Evolutionary conservation across 30 jellyfish, hydroid and myxozoan species (phyloP).

Genomic region (Mastigias papua): DNA sequence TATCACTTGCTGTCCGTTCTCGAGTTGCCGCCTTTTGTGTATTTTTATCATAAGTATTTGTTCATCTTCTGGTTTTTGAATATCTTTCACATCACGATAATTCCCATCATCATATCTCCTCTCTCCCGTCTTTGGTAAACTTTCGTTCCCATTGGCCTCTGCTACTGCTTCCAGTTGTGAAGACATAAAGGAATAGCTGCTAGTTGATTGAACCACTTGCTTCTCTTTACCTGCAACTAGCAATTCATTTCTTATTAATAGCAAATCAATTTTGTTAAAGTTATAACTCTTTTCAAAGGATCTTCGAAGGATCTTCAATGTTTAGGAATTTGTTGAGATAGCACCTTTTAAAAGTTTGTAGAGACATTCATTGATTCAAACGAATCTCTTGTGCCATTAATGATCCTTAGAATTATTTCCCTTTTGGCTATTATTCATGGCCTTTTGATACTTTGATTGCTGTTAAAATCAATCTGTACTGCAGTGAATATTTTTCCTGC

Average conservation of each 20-base stretch:
- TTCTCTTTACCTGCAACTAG: conserved; percentile 28
- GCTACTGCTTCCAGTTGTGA: conserved; percentile 55
- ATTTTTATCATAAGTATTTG: neutral
- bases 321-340: no score
- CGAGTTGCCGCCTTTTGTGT: neutral
- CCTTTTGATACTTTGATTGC: no score
- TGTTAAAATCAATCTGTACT: no score
- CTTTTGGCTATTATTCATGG: no score
- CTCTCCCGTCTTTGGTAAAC: neutral
- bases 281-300: neutral
- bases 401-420: no score
- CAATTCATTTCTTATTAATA: neutral
- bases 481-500: no score
- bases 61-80: neutral
- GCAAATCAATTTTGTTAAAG: neutral
- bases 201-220: conserved; percentile 22
- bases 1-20: neutral
- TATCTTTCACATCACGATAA: neutral
- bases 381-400: no score
- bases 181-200: conserved; percentile 58
- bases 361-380: no score
- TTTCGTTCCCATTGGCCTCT: conserved; percentile 13
- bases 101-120: neutral
- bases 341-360: no score
- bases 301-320: no score